Evolutionary conservation across 23 tunicate genomes (phyloP), one percentile per base, ranked within the genome.

Genomic region (Halocynthia roretzi): DNA sequence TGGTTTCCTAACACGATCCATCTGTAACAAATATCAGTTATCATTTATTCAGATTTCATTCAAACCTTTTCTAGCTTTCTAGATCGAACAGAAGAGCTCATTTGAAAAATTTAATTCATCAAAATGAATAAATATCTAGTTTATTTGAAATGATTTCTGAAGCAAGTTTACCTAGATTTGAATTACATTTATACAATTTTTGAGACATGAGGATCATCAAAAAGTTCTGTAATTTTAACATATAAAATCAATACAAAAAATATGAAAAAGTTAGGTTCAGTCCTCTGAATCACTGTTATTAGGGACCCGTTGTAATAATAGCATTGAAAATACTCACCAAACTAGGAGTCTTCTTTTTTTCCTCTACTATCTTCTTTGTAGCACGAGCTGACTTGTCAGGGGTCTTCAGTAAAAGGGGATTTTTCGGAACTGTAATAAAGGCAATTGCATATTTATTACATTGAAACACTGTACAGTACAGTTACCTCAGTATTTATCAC

Each of bases 301-400:
- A 31, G 44, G 44, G 64, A 58, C 64, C 17, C 4, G 17, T 58
- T 17, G 64, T 58, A 2, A 4, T 58, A 58, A 58, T 14, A n/a
- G 17, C 64, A 58, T 17, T 14, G 64, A 58, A 15, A 58, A 5
- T 10, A 5, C 56, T 22, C 10, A 74, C 78, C 78, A 74, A 54
- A 54, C 78, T 56, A 50, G 78, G 78, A 52, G 78, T 74, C 23
- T 64, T 53, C 18, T 48, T 56, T 54, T 74, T 74, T 4, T 74
- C 78, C 21, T 74, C 78, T 64, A 54, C 8, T 11, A n/a, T 52
- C 31, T 54, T 56, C 56, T 74, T 74, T 20, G 49, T 67, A 17
- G n/a, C 11, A 58, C 44, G 44, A 31, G 44, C 44, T 1, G 17
- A 50, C 51, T 49, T 40, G 31, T 74, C 78, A 12, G 78, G 78